phyloP scores from a whole-genome alignment of 2,888 invertebrate genomes.

The Orthonevra nobilis region DNA sequence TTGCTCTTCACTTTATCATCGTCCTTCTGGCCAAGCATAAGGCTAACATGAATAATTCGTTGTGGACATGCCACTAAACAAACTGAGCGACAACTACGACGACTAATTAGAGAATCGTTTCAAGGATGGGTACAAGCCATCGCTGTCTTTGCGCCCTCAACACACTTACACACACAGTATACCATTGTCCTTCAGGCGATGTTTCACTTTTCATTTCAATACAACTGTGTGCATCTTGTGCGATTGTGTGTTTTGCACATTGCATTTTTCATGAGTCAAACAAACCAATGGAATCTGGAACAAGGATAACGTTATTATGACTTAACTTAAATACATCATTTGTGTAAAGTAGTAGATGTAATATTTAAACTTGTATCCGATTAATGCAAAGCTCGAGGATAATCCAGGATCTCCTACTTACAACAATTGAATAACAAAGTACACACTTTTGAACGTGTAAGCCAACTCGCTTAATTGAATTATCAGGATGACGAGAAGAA shows the following conservation, averaged over 20 bases:
- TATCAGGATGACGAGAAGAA: constrained; percentile 27
- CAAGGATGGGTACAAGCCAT: constrained; percentile 63
- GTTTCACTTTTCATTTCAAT: constrained; percentile 16
- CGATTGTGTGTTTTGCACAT: constrained; percentile 3
- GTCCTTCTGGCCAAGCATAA: neutral
- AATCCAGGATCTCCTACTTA: constrained; percentile 5
- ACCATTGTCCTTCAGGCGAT: constrained; percentile 44
- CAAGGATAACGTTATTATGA: constrained; percentile 61
- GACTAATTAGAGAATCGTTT: constrained; percentile 67
- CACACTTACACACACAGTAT: neutral
- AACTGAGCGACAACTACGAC: constrained; percentile 56
- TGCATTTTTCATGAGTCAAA: constrained; percentile 50
- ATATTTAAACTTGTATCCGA: constrained; percentile 23
- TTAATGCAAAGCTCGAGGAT: constrained; percentile 41
- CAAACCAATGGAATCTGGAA: constrained; percentile 41
- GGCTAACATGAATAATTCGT: constrained; percentile 62
- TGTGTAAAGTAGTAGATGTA: too few relatives aligned
- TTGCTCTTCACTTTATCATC: neutral
- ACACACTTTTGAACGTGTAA: constrained; percentile 20
- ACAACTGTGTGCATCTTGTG: neutral
- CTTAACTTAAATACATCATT: constrained; percentile 45
- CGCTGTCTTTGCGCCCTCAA: constrained; percentile 20
- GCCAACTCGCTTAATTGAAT: constrained; percentile 58
- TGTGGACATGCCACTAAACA: constrained; percentile 58
- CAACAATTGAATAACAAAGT: constrained; percentile 19